These are phyloP conservation scores for Procambarus clarkii DNA, from an alignment of 1,140 invertebrate genomes.

Conservation along the genomic window DNA sequence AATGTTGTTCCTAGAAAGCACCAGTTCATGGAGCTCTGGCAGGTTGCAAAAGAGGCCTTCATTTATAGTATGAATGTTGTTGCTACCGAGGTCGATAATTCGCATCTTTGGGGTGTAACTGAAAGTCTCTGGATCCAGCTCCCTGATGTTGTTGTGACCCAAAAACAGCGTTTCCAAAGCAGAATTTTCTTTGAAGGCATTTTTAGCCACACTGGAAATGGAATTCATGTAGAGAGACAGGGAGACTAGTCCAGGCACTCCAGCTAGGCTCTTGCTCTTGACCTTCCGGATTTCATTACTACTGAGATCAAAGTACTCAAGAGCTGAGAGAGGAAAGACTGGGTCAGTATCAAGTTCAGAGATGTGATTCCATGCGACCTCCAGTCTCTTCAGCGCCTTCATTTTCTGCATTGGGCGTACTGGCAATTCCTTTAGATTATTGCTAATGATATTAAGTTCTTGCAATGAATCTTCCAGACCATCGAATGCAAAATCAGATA, in stretches of 20 bases:
- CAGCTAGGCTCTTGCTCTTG: slow-evolving; percentile 74
- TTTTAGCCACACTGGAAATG: slow-evolving; percentile 73
- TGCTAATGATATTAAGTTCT: slow-evolving; percentile 88
- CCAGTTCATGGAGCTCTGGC: slow-evolving; percentile 86
- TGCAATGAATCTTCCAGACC: slow-evolving; percentile 86
- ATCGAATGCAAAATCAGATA: slow-evolving; percentile 87
- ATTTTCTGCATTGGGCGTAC: slow-evolving; percentile 86
- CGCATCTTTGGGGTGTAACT: slow-evolving; percentile 72
- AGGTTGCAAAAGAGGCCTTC: slow-evolving; percentile 86
- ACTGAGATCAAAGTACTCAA: slow-evolving; percentile 74
- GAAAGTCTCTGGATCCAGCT: slow-evolving; percentile 71
- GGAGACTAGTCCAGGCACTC: slow-evolving; percentile 74
- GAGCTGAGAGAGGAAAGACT: slow-evolving; percentile 68
- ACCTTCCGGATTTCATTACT: slow-evolving; percentile 73
- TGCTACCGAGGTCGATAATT: slow-evolving; percentile 75
- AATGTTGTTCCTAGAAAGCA: slow-evolving; percentile 94
- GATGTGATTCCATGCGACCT: slow-evolving; percentile 90
- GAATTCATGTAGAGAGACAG: slow-evolving; percentile 76
- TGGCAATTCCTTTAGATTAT: slow-evolving; percentile 86
- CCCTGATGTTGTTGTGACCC: slow-evolving; percentile 73
- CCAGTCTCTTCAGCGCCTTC: slow-evolving; percentile 83
- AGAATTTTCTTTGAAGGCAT: slow-evolving; percentile 74
- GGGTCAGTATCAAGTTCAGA: slow-evolving; percentile 74
- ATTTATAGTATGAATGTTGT: slow-evolving; percentile 84
- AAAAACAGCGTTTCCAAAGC: slow-evolving; percentile 75